Evolutionary conservation across 2,888 invertebrate genomes (phyloP).

Genomic region (Dichetophora obliterata): DNA sequence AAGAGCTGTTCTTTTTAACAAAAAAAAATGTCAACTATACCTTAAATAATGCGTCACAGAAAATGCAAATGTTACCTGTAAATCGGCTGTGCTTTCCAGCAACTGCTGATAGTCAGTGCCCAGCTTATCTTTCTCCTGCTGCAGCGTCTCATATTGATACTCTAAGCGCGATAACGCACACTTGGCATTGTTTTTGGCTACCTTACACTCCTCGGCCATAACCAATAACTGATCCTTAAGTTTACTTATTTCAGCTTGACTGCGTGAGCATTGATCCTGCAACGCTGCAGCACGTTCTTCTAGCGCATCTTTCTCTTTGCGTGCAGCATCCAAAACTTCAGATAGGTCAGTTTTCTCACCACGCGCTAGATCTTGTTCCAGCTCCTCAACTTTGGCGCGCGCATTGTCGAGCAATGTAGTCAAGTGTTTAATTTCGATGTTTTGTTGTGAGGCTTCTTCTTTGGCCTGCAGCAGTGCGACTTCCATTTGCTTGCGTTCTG

Average conservation of each 20-base stretch:
- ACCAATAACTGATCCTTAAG: conserved; percentile 78
- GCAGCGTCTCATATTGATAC: conserved; percentile 81
- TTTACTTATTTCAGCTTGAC: conserved; percentile 78
- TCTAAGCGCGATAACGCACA: conserved; percentile 86
- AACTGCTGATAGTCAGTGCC: conserved; percentile 80
- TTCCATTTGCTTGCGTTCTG: conserved; percentile 82
- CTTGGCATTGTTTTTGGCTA: conserved; percentile 88
- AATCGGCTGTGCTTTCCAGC: conserved; percentile 80
- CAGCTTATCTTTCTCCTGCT: conserved; percentile 80
- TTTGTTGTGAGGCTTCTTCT: conserved; percentile 81
- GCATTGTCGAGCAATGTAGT: conserved; percentile 86
- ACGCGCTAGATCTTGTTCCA: conserved; percentile 78
- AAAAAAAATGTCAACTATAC: not conserved
- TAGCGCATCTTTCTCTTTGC: conserved; percentile 80
- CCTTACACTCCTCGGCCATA: conserved; percentile 80
- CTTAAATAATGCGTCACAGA: not conserved
- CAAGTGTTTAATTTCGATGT: conserved; percentile 84
- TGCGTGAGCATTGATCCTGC: conserved; percentile 79
- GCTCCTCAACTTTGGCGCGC: conserved; percentile 82
- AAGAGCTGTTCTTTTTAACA: no score
- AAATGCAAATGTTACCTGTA: conserved; percentile 67
- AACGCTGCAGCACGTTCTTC: conserved; percentile 78
- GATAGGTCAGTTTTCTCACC: conserved; percentile 81
- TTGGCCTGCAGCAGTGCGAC: conserved; percentile 79
- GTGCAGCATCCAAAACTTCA: conserved; percentile 76